Base-by-base conservation (phyloP, 2,797 vertebrate genomes). In the Gymnoscopelus braueri region DNA sequence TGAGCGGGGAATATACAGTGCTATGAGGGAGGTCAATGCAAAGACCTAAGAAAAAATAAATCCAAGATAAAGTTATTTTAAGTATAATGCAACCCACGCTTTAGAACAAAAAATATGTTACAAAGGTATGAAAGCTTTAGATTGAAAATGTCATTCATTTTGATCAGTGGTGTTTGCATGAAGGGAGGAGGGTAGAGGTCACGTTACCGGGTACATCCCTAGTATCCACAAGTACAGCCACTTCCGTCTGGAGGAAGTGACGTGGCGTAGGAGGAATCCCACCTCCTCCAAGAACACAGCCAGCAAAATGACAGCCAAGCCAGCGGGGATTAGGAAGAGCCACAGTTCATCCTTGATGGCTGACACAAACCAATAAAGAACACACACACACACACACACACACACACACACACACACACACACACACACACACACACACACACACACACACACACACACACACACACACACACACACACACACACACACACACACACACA, bases 201-300 rank as follows among this genome's bases (percentile, higher is more conserved):
- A 26, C 5, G n/a, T 90, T 92, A 95, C 94, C 89, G 94, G 95
- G 75, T 95, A 95, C 77, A 94, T 90, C 67, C 95, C 94, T 57
- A 95, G 74, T 56, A 95, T 95, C 94, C 94, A 95, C 63, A 95
- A 83, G 67, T 87, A 93, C 39, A 95, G 90, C 0, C 50, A 62
- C 51, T 83, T 84, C 8, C 92, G 87, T 65, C 81, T 80, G 48
- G 83, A 75, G 0, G 90, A 90, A 14, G 74, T 49, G 10, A 88
- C 55, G 9, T 90, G 85, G 3, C 93, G 91, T 44, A 95, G 67
- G 68, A 95, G 90, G 84, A 95, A 95, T 51, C 94, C 94, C 39
- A 92, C 88, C 69, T 95, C 92, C 76, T 95, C 95, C 80, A 95
- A 82, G 73, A 95, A 95, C 11, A 95, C 57, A 0, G 84, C 90